Evolutionary conservation across 2,888 invertebrate genomes (phyloP).

Genomic region (Sicus ferrugineus): DNA sequence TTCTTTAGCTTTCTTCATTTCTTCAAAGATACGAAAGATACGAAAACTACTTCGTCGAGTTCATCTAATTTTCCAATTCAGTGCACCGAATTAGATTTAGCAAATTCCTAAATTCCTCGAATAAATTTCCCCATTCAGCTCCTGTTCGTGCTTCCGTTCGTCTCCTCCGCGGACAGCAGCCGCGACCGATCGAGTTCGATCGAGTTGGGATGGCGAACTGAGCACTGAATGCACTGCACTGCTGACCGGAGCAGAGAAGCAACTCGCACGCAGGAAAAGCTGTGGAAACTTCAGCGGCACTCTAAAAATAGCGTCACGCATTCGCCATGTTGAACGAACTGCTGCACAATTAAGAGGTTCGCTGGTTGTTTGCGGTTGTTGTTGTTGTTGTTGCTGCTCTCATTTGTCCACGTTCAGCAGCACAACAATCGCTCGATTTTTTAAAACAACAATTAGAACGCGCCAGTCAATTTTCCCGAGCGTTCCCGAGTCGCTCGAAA

Average conservation of each 20-base stretch:
- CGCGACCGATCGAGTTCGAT: conserved; percentile 38
- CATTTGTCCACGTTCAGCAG: background rate
- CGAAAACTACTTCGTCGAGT: conserved; percentile 16
- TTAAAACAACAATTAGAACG: too few relatives aligned
- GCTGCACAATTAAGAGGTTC: background rate
- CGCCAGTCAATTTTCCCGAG: too few relatives aligned
- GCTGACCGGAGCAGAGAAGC: background rate
- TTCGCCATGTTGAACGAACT: conserved; percentile 39
- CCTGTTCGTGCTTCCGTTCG: conserved; percentile 3
- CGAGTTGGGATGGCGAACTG: conserved; percentile 39
- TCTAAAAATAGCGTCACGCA: conserved; percentile 46
- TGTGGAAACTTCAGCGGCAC: conserved; percentile 28
- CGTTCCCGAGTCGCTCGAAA: too few relatives aligned
- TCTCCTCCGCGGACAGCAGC: conserved; percentile 30
- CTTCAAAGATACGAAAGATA: conserved; percentile 4
- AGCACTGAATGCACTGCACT: conserved; percentile 7
- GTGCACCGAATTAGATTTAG: conserved; percentile 56
- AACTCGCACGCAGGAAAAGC: background rate
- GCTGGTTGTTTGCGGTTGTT: background rate
- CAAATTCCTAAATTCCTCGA: conserved; percentile 33
- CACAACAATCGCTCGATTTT: too few relatives aligned
- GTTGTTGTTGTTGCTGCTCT: conserved; percentile 2
- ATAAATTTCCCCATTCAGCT: background rate
- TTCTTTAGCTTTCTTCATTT: background rate
- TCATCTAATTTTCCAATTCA: conserved; percentile 51